Base-by-base conservation (phyloP, 2,797 vertebrate genomes). In the Gallinago nigripennis region DNA sequence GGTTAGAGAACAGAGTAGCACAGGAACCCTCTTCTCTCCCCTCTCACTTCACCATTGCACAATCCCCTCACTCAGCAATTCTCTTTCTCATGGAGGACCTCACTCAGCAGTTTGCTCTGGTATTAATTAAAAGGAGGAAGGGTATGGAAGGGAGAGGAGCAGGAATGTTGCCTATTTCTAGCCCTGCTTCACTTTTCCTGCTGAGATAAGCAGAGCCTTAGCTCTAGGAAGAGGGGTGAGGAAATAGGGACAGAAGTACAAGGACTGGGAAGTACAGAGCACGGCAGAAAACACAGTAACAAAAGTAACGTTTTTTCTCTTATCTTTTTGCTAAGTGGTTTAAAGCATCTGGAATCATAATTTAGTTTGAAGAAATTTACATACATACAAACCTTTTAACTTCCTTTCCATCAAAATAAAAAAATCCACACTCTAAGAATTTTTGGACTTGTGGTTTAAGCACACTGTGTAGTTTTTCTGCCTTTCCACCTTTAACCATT, bases 401-500 rank as follows among this genome's bases (percentile, higher is more conserved):
- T 53, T 99, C 99, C 24, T 85, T 98, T 94, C 99, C 99, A 96
- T 98, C 98, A 96, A 99, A 99, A 97, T 98, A 99, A 97, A 99
- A 99, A 98, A 99, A 99, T 60, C 99, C 99, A 68, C 99, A 99
- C 24, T 99, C 99, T 39, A 98, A 66, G 94, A 99, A 99, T 90
- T 98, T 99, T 96, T 85, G 98, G 88, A 99, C 98, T 95, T 99
- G 98, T 51, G 99, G 99, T 95, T 99, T 99, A 94, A 99, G 98
- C 75, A 99, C 96, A 73, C 97, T 99, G 89, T 98, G 98, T 24
- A 99, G 98, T 97, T 99, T 99, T 78, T 99, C 99, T 15, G 98
- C 98, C 65, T 99, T 99, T 75, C 99, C 99, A 82, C 99, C 99
- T 96, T 98, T 99, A 89, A 99, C 99, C 98, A 99, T 99, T 94